Conservation (phyloP, 2,113 vertebrate genomes). For the Vulpes vulpes region DNA sequence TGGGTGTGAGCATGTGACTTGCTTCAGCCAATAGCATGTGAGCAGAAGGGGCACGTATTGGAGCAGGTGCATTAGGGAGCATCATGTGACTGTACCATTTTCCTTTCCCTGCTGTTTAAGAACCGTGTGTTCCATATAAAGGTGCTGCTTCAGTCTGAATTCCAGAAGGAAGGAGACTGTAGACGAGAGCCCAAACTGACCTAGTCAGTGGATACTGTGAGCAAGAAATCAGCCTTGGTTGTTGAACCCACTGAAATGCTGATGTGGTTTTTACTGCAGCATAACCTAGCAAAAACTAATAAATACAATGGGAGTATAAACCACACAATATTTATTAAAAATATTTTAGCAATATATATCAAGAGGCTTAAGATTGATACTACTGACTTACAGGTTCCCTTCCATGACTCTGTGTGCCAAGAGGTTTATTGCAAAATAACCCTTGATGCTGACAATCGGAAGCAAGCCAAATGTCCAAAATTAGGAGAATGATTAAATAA, state of each 20-base stretch:
- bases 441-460: constrained; percentile 26
- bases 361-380: not conserved
- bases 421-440: not conserved
- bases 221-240: not conserved
- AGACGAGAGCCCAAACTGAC: not conserved
- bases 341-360: not conserved
- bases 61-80: not conserved
- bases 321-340: not conserved
- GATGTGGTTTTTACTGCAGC: not conserved
- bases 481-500: constrained; percentile 49
- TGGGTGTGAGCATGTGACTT: not conserved
- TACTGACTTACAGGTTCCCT: constrained; percentile 12
- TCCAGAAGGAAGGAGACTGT: not conserved
- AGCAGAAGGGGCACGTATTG: not conserved
- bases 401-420: not conserved
- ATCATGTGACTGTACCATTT: too few species aligned
- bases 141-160: not conserved
- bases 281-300: not conserved
- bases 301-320: not conserved
- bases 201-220: not conserved
- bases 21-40: not conserved
- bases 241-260: not conserved
- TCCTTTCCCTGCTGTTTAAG: not conserved
- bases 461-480: constrained; percentile 1
- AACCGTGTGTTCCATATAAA: not conserved